Percentiles rank a stretch among this genome's conserved stretches.
Evolutionary conservation across 2,113 vertebrate genomes (phyloP).

Genomic region (Eurypyga helias): DNA sequence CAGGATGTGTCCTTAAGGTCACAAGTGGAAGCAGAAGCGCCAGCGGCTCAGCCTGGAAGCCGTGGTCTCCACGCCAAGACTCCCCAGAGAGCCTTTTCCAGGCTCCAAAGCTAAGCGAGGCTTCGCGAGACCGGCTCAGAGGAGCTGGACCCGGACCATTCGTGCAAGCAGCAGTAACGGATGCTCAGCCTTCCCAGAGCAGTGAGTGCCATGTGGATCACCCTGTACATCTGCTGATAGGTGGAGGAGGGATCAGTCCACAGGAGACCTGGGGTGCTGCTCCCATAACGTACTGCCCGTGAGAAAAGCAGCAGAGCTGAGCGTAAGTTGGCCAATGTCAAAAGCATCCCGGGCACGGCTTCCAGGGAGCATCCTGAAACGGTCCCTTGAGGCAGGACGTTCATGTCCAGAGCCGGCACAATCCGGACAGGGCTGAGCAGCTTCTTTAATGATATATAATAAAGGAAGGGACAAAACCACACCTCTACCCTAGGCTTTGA

Average conservation of each 20-base stretch:
- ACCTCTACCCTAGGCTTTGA: background rate
- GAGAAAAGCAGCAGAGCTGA: background rate
- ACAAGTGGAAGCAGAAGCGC: background rate
- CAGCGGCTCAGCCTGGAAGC: background rate
- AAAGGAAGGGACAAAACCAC: background rate
- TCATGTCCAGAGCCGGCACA: background rate
- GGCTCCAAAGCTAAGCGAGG: background rate
- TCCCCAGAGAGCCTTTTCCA: background rate
- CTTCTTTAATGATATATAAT: background rate
- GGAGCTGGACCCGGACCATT: background rate
- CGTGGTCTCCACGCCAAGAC: background rate
- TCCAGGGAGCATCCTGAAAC: background rate
- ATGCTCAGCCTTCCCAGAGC: background rate
- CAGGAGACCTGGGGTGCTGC: background rate
- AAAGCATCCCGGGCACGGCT: background rate
- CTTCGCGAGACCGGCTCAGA: background rate
- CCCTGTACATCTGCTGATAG: background rate
- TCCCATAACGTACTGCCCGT: background rate
- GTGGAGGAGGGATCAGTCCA: background rate
- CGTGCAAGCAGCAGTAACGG: accelerated
- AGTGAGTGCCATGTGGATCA: accelerated
- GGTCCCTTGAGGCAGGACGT: background rate
- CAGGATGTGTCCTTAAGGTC: conserved; percentile 11
- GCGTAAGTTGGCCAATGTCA: background rate
- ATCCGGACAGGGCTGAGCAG: background rate